Conservation (phyloP, 2,888 invertebrate genomes). For the Willowsia nigromaculata region DNA sequence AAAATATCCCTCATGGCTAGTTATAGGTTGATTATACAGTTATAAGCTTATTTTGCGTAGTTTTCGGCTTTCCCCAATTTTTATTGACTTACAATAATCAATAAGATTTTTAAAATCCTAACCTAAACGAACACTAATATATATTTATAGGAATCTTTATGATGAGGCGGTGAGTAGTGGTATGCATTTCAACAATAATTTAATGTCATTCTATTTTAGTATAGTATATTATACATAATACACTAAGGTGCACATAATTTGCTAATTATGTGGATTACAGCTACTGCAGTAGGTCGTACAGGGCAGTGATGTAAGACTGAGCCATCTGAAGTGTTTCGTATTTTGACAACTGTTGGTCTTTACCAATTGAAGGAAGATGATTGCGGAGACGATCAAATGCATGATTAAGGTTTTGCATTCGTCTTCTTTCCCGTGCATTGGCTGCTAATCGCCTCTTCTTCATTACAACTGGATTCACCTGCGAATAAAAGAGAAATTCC, state of each 20-base stretch:
- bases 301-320: slow-evolving; percentile 94
- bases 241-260: not conserved
- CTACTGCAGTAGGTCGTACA: slow-evolving; percentile 85
- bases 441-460: slow-evolving; percentile 93
- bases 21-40: not conserved
- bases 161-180: too few species aligned
- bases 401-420: slow-evolving; percentile 96
- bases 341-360: slow-evolving; percentile 95
- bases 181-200: slow-evolving; percentile 26
- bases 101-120: too few species aligned
- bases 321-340: slow-evolving; percentile 99
- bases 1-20: not conserved
- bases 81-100: not conserved
- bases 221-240: slow-evolving; percentile 28
- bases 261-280: not conserved
- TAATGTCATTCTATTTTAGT: not conserved
- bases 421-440: slow-evolving; percentile 92
- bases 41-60: slow-evolving; percentile 29
- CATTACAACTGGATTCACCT: slow-evolving; percentile 89
- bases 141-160: slow-evolving; percentile 14
- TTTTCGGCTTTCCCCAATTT: slow-evolving; percentile 42
- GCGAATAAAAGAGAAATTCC: too few species aligned
- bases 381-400: slow-evolving; percentile 95
- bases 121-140: not conserved
- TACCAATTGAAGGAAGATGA: slow-evolving; percentile 92